Evolutionary conservation across 2,888 invertebrate species (phyloP).

Genomic region (Branchipolynoe longqiensis): DNA sequence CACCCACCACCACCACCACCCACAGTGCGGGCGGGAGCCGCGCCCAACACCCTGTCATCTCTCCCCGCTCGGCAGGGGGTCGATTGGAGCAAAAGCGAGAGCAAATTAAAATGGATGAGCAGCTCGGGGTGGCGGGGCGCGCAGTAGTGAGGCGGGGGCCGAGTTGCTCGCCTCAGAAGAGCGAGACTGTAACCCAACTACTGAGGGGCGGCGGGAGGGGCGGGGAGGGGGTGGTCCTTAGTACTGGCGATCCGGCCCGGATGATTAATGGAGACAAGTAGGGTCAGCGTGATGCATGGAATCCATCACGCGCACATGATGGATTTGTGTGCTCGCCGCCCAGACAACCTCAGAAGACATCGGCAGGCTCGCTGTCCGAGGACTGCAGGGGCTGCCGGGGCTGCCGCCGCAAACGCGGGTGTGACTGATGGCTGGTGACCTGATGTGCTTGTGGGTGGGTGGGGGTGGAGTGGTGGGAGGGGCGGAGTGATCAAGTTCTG

Average conservation of each 20-base stretch:
- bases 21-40: background rate
- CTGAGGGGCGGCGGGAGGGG: too few relatives aligned
- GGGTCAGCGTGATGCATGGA: conserved; percentile 35
- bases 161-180: conserved; percentile 24
- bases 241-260: background rate
- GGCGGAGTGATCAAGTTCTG: background rate
- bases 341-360: conserved; percentile 36
- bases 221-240: too few relatives aligned
- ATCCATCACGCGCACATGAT: conserved; percentile 37
- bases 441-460: background rate
- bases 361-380: too few relatives aligned
- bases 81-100: conserved; percentile 35
- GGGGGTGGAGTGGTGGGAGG: conserved; percentile 15
- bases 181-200: conserved; percentile 44
- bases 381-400: too few relatives aligned
- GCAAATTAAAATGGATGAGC: conserved; percentile 46
- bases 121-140: conserved; percentile 5
- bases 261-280: conserved; percentile 45
- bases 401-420: conserved; percentile 28
- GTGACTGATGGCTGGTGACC: conserved; percentile 9
- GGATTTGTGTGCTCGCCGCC: conserved; percentile 29
- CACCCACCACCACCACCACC: too few relatives aligned
- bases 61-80: conserved; percentile 20
- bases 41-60: conserved; percentile 24
- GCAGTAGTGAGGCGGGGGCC: background rate